Base-by-base conservation (phyloP, 2,113 vertebrate genomes). In the Coracopsis vasa region DNA sequence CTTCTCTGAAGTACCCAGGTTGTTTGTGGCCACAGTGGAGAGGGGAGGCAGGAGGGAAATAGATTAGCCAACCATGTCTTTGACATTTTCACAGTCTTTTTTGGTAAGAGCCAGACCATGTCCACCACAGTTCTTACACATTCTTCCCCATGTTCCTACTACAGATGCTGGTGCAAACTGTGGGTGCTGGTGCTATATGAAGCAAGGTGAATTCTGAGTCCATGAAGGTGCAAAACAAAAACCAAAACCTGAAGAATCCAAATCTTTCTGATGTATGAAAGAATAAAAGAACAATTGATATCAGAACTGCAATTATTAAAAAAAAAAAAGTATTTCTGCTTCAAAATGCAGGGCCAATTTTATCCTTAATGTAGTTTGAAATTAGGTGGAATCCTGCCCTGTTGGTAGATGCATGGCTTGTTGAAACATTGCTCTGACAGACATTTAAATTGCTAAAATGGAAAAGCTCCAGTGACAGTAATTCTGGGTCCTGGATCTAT, bases 341-440 rank as follows among this genome's bases (percentile, higher is more conserved):
- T 86, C 4, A 7, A 74, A 92, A 88, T 28, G 10, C 2, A 2
- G 4, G 0, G 0, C 1, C 11, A 41, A 42, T 78, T 96, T 80
- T 62, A 41, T 80, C 60, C 50, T 39, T 31, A 50, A 58, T 24
- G 27, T 27, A 39, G 11, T 1, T 4, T 28, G 31, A 70, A 66
- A 16, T 53, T 16, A 58, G 53, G 33, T 15, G 85, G 66, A 95
- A 66, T 50, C 20, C 14, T 80, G 35, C 23, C 6, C 21, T 35
- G 7, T 7, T 51, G 18, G 16, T 13, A 54, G 44, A 61, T 31
- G 15, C 27, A 90, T 31, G 6, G 14, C 2, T 58, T 81, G 37
- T 25, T 53, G 35, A 20, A 75, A 37, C 19, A 13, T 15, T 60
- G 19, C 9, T 74, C 12, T 1, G 1, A 28, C 16, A 20, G 10